Conservation (phyloP, 2,113 vertebrate species). For the Shinisaurus crocodilurus region DNA sequence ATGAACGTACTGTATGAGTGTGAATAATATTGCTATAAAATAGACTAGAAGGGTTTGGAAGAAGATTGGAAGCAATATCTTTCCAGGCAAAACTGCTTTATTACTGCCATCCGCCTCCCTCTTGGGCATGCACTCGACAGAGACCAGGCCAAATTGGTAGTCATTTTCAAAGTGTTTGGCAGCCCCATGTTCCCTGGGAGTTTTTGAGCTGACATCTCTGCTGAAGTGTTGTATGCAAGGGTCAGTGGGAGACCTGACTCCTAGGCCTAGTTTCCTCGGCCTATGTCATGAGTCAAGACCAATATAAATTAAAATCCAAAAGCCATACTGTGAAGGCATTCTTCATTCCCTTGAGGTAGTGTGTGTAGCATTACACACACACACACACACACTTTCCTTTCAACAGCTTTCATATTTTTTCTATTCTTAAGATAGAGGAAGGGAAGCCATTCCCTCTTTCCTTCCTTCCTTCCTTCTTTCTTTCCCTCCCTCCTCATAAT, state of each 20-base stretch:
- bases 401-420: constrained; percentile 71
- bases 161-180: constrained; percentile 88
- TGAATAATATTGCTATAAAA: constrained; percentile 58
- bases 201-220: constrained; percentile 84
- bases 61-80: constrained; percentile 85
- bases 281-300: constrained; percentile 87
- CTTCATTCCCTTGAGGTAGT: constrained; percentile 76
- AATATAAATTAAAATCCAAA: constrained; percentile 90
- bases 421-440: constrained; percentile 69
- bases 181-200: constrained; percentile 87
- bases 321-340: constrained; percentile 84
- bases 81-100: constrained; percentile 91
- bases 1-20: neutral
- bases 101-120: constrained; percentile 84
- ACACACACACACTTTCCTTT: constrained; percentile 75
- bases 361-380: constrained; percentile 52
- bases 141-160: constrained; percentile 95
- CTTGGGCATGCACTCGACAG: constrained; percentile 87
- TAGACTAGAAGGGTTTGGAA: constrained; percentile 58
- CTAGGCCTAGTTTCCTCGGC: constrained; percentile 79
- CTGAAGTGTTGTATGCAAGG: constrained; percentile 83
- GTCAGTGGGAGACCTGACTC: constrained; percentile 86
- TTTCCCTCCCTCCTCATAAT: neutral
- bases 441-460: constrained; percentile 73
- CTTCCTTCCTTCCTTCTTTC: neutral